Evolutionary conservation across 2,797 vertebrate species (phyloP), one percentile per base, ranked within the genome.

Genomic region (Propithecus deckenii): DNA sequence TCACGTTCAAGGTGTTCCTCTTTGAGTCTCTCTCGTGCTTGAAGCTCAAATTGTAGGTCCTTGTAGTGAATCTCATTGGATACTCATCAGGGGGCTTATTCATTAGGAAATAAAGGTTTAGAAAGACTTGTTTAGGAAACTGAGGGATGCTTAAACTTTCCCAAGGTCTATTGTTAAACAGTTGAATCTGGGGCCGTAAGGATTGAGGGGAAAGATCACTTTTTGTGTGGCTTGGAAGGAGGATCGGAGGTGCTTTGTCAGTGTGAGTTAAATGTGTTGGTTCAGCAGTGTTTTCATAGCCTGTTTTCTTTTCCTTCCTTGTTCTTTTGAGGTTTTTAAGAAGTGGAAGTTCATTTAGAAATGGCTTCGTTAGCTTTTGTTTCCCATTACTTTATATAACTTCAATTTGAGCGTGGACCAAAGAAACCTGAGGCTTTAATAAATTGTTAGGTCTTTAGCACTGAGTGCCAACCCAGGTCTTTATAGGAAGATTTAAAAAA

Each of bases 331-430:
- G 97, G 93, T 96, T 97, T 98, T 95, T 91, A 95, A 96, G 96
- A 98, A 97, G 98, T 98, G 98, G 98, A 98, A 98, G 97, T 98
- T 97, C 76, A 61, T 95, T 96, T 96, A 98, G 94, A 97, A 98
- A 97, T 86, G 96, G 46, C 93, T 96, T 96, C 13, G 80, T 94
- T 96, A 85, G 93, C 93, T 92, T 96, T 94, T 95, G 95, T 97
- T 97, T 94, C 91, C 65, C 63, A 28, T 97, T 86, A 79, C 46
- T 92, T 94, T 89, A 59, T 96, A 75, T 90, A 87, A 96, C 92
- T 95, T 91, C 76, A 41, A 0, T 96, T 93, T 94, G 86, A 90
- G 50, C 35, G 88, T 85, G 67, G 61, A 91, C 50, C 59, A 52
- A 43, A 85, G 89, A 89, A 95, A 43, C 38, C 72, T 69, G 35